phyloP scores from a whole-genome alignment of 2,797 vertebrate genomes.

The Myotis planiceps region DNA sequence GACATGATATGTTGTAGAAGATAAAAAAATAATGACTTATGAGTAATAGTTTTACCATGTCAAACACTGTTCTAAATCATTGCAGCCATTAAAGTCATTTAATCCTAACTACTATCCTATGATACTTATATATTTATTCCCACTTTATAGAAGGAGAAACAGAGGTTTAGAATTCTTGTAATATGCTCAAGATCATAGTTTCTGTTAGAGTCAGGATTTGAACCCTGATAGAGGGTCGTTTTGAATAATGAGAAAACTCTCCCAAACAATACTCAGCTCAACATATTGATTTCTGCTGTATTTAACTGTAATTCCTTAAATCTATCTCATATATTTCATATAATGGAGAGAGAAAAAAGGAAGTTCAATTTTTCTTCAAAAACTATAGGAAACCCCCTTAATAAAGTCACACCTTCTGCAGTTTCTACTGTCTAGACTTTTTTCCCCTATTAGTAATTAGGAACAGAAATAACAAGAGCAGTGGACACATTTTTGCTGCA shows the following conservation, averaged over 20 bases:
- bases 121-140: background rate
- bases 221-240: background rate
- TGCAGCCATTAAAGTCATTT: background rate
- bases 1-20: background rate
- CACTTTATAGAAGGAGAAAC: background rate
- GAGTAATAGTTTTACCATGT: background rate
- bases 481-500: constrained; percentile 28
- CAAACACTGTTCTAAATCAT: background rate
- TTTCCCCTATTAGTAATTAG: background rate
- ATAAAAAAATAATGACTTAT: background rate
- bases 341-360: background rate
- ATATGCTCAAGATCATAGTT: background rate
- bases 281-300: background rate
- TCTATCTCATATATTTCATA: background rate
- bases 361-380: background rate
- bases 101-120: background rate
- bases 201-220: background rate
- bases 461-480: constrained; percentile 30
- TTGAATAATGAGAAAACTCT: background rate
- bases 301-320: background rate
- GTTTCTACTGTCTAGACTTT: background rate
- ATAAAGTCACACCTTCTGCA: background rate
- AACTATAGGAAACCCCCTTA: background rate
- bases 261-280: background rate
- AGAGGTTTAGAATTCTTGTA: background rate